These are phyloP conservation scores for Myopa testacea DNA, from an alignment of 2,888 invertebrate genomes.

Conservation along the genomic window DNA sequence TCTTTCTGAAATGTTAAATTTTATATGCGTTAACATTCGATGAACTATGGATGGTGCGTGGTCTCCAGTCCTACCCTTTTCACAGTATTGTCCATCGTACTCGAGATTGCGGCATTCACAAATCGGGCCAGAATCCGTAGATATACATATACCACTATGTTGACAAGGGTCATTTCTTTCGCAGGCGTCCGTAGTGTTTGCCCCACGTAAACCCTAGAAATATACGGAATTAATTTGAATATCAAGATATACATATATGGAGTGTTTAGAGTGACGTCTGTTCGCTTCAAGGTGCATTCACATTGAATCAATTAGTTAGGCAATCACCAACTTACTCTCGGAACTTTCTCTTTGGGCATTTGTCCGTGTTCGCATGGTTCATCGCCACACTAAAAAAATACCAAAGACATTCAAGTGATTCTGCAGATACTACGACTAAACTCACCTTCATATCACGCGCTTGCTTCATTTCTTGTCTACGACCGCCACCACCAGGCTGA, in stretches of 20 bases:
- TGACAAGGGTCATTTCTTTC: slow-evolving; percentile 92
- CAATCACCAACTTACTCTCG: slow-evolving; percentile 59
- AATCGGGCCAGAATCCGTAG: slow-evolving; percentile 92
- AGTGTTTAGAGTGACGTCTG: no score
- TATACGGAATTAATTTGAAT: not conserved
- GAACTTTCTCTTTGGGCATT: slow-evolving; percentile 66
- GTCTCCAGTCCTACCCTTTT: slow-evolving; percentile 78
- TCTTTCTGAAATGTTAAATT: slow-evolving; percentile 76
- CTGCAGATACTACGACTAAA: not conserved
- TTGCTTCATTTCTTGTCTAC: slow-evolving; percentile 86
- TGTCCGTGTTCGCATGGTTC: slow-evolving; percentile 68
- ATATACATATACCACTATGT: slow-evolving; percentile 95
- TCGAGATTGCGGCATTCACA: slow-evolving; percentile 95
- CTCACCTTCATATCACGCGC: slow-evolving; percentile 83
- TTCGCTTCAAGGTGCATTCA: no score
- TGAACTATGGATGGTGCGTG: not conserved
- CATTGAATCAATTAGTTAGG: not conserved
- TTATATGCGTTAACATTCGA: not conserved
- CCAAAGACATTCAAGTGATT: not conserved
- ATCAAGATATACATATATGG: no score
- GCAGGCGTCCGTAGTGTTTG: slow-evolving; percentile 86
- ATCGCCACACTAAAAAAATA: slow-evolving; percentile 63
- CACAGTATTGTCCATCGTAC: slow-evolving; percentile 93
- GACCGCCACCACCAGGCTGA: slow-evolving; percentile 79
- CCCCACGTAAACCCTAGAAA: slow-evolving; percentile 56